Percentiles rank a stretch among this genome's conserved stretches.
Conservation (phyloP, 2,113 vertebrate genomes). For the Catharus fuscescens region DNA sequence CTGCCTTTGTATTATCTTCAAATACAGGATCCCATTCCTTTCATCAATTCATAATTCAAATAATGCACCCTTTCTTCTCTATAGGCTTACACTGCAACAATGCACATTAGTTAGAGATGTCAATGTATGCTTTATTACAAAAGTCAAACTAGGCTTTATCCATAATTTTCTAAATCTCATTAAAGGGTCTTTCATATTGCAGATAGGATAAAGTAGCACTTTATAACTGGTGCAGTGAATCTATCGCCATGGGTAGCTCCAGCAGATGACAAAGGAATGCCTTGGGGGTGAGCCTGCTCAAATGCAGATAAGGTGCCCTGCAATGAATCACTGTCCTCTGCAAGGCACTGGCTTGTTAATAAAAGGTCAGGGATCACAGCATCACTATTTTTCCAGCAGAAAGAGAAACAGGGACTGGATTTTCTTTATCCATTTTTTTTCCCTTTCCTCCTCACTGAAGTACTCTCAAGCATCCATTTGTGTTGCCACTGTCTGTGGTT, state of each 20-base stretch:
- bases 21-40: conserved; percentile 44
- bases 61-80: conserved; percentile 31
- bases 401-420: neutral
- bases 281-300: conserved; percentile 25
- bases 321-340: conserved; percentile 59
- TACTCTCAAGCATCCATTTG: neutral
- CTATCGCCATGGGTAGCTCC: conserved; percentile 11
- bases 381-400: conserved; percentile 9
- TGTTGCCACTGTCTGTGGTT: neutral
- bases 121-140: conserved; percentile 43
- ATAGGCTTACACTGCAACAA: conserved; percentile 11
- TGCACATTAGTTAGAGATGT: conserved; percentile 24
- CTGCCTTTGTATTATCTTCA: conserved; percentile 62
- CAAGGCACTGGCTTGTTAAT: conserved; percentile 27
- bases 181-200: conserved; percentile 63
- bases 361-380: conserved; percentile 56
- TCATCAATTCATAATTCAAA: conserved; percentile 67
- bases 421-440: neutral
- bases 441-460: neutral
- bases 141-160: conserved; percentile 51
- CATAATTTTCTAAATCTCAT: conserved; percentile 74
- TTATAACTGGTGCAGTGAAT: conserved; percentile 6
- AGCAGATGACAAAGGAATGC: conserved; percentile 37
- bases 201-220: conserved; percentile 59
- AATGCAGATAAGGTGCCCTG: conserved; percentile 51